Evolutionary conservation across 2,113 vertebrate species (phyloP).

Genomic region (Nesoenas mayeri): DNA sequence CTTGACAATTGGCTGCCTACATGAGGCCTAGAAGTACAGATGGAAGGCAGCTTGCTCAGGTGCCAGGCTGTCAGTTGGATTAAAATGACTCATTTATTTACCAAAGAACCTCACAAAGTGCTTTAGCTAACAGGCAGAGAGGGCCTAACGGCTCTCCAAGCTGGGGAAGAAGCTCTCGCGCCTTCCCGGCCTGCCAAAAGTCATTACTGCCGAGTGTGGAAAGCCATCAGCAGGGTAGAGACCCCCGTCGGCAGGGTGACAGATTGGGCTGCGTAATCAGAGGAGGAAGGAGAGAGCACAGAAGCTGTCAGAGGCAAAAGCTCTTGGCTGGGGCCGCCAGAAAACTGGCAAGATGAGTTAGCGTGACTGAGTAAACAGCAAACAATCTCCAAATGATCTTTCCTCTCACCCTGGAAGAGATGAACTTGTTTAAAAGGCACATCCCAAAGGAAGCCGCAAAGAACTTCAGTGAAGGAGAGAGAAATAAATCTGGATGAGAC

Average conservation of each 20-base stretch:
- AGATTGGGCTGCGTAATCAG: constrained; percentile 96
- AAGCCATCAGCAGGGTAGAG: constrained; percentile 93
- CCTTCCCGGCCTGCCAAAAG: constrained; percentile 93
- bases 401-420: constrained; percentile 63
- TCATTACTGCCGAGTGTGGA: constrained; percentile 97
- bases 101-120: constrained; percentile 97
- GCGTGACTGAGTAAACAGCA: constrained; percentile 81
- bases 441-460: constrained; percentile 38
- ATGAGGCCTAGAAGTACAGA: constrained; percentile 91
- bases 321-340: constrained; percentile 91
- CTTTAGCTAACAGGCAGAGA: constrained; percentile 89
- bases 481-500: constrained; percentile 49
- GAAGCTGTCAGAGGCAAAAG: constrained; percentile 87
- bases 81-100: constrained; percentile 99
- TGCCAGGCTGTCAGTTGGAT: constrained; percentile 99
- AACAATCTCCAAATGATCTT: constrained; percentile 78
- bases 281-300: constrained; percentile 86
- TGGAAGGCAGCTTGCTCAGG: constrained; percentile 97
- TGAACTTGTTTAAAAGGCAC: constrained; percentile 66
- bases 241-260: constrained; percentile 93
- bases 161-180: constrained; percentile 75
- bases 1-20: constrained; percentile 78
- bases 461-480: constrained; percentile 52
- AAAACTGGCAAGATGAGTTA: constrained; percentile 90
- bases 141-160: constrained; percentile 75